Base-by-base conservation (phyloP, 2,888 invertebrate species). In the Sclerodermus sp. region DNA sequence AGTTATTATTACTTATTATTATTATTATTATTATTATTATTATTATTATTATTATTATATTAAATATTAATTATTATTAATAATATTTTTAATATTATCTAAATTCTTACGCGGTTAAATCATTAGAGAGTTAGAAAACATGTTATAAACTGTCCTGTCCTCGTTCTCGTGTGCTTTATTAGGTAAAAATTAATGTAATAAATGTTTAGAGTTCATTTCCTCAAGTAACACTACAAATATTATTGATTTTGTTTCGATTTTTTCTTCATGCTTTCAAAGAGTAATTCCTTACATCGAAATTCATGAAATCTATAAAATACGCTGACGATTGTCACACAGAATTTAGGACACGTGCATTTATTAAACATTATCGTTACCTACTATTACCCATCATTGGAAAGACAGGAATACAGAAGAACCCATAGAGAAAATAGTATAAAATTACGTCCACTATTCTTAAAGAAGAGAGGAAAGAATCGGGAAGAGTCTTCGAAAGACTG, bases 291-390 rank as follows among this genome's bases (percentile, higher is more conserved):
- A 48, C 49, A 45, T 45, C 53, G 50, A 51, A 49, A 47, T n/a
- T 12, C 10, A 4, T 34, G 6, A 34, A 34, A 34, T 71, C 73
- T 74, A 52, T 68, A 67, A 73, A 74, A 73, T 75, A 74, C 76
- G 75, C 74, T 73, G 70, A 71, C 70, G 68, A 75, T 75, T 76
- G 73, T 75, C 76, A 61, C 65, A 69, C 60, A 53, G 67, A 66
- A 68, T 70, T 73, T 67, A 68, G 68, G 66, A 70, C 70, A 71
- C 64, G 67, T 75, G 76, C 76, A 76, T 77, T 77, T 77, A 77
- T 70, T 68, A 65, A 67, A 62, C 62, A 64, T 59, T 68, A 67
- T 69, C 63, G 62, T 62, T 67, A 64, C 60, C 57, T 51, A 59
- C 36, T 59, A 59, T 59, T 53, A 53, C 37, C 54, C 47, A 49